Base-by-base conservation (phyloP, 2,888 invertebrate species). In the Caenorhabditis sulstoni region DNA sequence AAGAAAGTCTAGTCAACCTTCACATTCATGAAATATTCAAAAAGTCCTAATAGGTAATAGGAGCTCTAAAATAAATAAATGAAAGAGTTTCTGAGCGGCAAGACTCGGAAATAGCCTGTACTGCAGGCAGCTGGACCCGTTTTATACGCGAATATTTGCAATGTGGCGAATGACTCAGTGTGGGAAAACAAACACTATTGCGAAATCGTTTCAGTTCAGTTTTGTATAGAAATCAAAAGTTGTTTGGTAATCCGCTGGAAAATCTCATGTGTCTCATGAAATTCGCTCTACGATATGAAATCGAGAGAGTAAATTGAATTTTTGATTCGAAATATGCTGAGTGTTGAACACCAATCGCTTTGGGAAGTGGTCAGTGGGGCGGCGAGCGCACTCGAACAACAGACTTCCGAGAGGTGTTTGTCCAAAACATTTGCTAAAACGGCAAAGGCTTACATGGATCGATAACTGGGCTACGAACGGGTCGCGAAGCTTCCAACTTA, bases 111-210 rank as follows among this genome's bases (percentile, higher is more conserved):
- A 45, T 39, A 35, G 53, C 22, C 11, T 70, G 47, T 58, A 50
- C 22, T 7, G 50, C 50, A 59, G 57, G 47, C 49, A 22, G 14
- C 62, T 55, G 71, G 23, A 57, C 73, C 64, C 44, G 64, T 64
- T 73, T 73, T 73, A 73, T 73, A 73, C 57, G 50, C 71, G 53
- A 58, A 23, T 73, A 45, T 73, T 73, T 73, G 64, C 73, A 57
- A 64, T 64, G 73, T 64, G 73, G 73, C 73, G 64, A 58, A 64
- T 73, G 73, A 73, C 50, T 73, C 73, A 73, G 49, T 62, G 73
- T 73, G 64, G 57, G 73, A 73, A 73, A 73, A 64, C 64, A 73
- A 73, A 73, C 73, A 73, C 8, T 16, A 64, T 73, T 73, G 73
- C 73, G 73, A 73, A 73, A 73, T 73, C 7, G 29, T 41, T 58